Conservation (phyloP, 1,140 invertebrate genomes). For the Panulirus ornatus region DNA sequence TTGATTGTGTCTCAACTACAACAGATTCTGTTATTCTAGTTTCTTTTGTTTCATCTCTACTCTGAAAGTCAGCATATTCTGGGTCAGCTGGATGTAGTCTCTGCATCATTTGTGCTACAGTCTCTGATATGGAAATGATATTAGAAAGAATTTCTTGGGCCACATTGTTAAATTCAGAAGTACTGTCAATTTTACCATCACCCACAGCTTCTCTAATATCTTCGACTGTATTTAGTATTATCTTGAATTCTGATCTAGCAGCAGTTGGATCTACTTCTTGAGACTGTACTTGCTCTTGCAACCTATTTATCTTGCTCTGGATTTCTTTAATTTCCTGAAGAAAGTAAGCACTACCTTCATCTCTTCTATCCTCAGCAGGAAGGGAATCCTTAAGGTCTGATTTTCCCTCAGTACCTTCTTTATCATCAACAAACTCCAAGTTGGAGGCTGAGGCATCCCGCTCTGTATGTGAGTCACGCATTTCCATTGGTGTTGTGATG, state of each 20-base stretch:
- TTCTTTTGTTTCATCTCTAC: constrained; percentile 46
- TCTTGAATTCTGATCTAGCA: constrained; percentile 59
- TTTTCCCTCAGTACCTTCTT: constrained; percentile 50
- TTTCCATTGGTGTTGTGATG: constrained; percentile 75
- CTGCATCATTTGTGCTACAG: constrained; percentile 50
- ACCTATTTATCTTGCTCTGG: constrained; percentile 34
- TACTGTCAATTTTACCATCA: constrained; percentile 17
- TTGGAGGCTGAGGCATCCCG: constrained; percentile 65
- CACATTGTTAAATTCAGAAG: constrained; percentile 14
- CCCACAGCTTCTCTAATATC: constrained; percentile 64
- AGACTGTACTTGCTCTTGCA: constrained; percentile 58
- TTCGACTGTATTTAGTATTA: constrained; percentile 58
- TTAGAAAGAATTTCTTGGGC: constrained; percentile 54
- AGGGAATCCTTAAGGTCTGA: constrained; percentile 29
- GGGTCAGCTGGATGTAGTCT: constrained; percentile 38
- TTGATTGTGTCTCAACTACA: constrained; percentile 56
- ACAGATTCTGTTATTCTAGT: constrained; percentile 62
- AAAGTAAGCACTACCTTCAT: constrained; percentile 47
- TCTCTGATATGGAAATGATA: constrained; percentile 60
- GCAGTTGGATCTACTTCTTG: constrained; percentile 41
- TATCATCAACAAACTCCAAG: constrained; percentile 63
- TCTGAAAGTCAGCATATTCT: constrained; percentile 57
- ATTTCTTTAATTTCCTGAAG: constrained; percentile 57
- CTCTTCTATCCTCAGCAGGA: background rate
- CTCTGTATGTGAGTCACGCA: constrained; percentile 72